These are phyloP conservation scores for Aleiodes leptofemur DNA, from an alignment of 2,888 invertebrate genomes.

Conservation along the genomic window DNA sequence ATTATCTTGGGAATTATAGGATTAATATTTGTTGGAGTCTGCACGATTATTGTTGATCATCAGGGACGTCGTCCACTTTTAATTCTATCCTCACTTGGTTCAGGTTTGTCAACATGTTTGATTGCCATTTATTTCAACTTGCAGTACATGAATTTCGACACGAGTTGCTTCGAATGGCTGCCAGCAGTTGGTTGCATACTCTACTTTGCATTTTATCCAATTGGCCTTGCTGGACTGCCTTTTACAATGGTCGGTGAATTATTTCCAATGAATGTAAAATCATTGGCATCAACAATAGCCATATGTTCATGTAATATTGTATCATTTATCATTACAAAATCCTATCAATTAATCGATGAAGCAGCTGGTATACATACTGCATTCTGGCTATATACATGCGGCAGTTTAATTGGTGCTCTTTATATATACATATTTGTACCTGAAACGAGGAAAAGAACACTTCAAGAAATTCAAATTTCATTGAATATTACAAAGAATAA, in stretches of 20 bases:
- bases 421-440: conserved; percentile 55
- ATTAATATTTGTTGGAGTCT: conserved; percentile 28
- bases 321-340: conserved; percentile 47
- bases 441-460: conserved; percentile 37
- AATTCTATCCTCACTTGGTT: conserved; percentile 51
- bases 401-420: conserved; percentile 36
- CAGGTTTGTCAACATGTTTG: conserved; percentile 45
- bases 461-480: conserved; percentile 13
- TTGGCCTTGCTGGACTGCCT: conserved; percentile 58
- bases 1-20: conserved; percentile 57
- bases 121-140: conserved; percentile 56
- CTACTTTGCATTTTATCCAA: conserved; percentile 53
- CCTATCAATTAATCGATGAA: conserved; percentile 49
- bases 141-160: conserved; percentile 33
- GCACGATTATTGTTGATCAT: conserved; percentile 52
- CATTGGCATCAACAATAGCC: conserved; percentile 50
- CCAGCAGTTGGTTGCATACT: conserved; percentile 51
- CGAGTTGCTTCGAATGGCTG: conserved; percentile 52
- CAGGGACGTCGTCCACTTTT: conserved; percentile 54
- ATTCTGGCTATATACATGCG: conserved; percentile 54
- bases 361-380: conserved; percentile 48
- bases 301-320: conserved; percentile 44
- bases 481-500: not conserved
- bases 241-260: conserved; percentile 58
- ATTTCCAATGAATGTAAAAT: conserved; percentile 60